Conservation (phyloP, 2,888 invertebrate genomes). For the Molorchus minor region DNA sequence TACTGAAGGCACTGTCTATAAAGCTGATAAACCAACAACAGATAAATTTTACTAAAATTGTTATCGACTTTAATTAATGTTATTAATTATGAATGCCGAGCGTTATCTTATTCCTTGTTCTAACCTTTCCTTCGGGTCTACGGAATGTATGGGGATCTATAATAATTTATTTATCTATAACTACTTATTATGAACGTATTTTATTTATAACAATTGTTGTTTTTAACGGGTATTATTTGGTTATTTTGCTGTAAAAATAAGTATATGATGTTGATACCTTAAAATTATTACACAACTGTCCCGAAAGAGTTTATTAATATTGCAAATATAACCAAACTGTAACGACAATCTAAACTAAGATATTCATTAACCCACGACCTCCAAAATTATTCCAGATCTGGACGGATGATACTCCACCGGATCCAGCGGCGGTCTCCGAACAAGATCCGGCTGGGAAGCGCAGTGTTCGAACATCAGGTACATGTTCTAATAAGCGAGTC, state of each 20-base stretch:
- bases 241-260: too few species aligned
- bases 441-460: conserved; percentile 41
- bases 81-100: conserved; percentile 9
- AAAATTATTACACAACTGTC: too few species aligned
- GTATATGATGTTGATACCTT: too few species aligned
- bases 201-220: too few species aligned
- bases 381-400: conserved; percentile 23
- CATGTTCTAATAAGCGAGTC: conserved; percentile 61
- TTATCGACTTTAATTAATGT: conserved; percentile 46
- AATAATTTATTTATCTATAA: too few species aligned
- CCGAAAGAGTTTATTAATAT: too few species aligned
- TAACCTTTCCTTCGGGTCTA: conserved; percentile 24
- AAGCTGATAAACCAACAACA: conserved; percentile 45
- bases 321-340: background rate
- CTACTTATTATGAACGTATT: too few species aligned
- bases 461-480: conserved; percentile 62
- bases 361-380: too few species aligned
- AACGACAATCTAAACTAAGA: too few species aligned
- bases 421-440: conserved; percentile 51
- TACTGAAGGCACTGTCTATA: conserved; percentile 44
- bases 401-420: conserved; percentile 52
- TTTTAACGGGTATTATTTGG: too few species aligned
- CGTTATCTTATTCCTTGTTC: conserved; percentile 25
- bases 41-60: conserved; percentile 47
- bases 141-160: conserved; percentile 5